These are phyloP conservation scores for Sesia apiformis DNA, from an alignment of 2,888 invertebrate species.

Conservation along the genomic window DNA sequence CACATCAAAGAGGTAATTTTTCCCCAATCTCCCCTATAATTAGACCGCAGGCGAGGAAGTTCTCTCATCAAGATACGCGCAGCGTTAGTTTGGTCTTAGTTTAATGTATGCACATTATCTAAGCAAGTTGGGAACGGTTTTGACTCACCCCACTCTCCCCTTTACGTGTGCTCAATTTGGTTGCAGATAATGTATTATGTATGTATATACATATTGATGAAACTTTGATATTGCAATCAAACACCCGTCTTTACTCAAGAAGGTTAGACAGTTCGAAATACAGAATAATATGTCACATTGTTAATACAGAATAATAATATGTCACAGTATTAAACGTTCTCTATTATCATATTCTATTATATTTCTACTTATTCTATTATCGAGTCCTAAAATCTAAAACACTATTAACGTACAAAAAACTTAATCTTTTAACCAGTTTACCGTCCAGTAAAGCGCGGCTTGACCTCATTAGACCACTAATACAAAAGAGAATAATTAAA, in stretches of 20 bases:
- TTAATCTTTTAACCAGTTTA: too few species aligned
- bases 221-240: not conserved
- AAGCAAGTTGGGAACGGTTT: constrained; percentile 55
- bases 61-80: constrained; percentile 65
- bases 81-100: constrained; percentile 68
- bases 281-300: too few species aligned
- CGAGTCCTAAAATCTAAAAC: too few species aligned
- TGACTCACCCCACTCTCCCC: constrained; percentile 22
- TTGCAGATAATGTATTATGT: constrained; percentile 18
- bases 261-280: not conserved
- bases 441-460: too few species aligned
- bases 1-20: constrained; percentile 9
- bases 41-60: constrained; percentile 59
- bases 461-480: too few species aligned
- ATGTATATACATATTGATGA: not conserved
- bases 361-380: too few species aligned
- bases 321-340: too few species aligned
- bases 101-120: constrained; percentile 75
- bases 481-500: too few species aligned
- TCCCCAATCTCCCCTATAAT: constrained; percentile 36
- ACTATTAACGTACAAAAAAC: too few species aligned
- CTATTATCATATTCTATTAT: too few species aligned
- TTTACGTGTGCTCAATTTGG: constrained; percentile 51
- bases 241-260: constrained; percentile 2
- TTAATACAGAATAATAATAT: too few species aligned